Evolutionary conservation across 2,888 invertebrate genomes (phyloP), one percentile per base, ranked within the genome.

Genomic region (Agriotes lineatus): DNA sequence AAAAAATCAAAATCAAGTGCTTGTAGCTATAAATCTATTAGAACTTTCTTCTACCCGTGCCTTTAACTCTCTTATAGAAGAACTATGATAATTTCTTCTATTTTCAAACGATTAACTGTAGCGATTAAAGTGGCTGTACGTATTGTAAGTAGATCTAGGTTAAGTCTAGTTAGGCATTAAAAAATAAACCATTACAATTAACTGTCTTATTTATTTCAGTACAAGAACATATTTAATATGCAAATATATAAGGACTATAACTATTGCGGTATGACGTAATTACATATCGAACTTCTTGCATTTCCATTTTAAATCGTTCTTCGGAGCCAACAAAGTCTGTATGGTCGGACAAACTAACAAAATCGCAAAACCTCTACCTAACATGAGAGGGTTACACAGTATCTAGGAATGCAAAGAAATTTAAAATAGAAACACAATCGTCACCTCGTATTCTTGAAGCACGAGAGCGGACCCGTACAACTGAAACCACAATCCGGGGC

Each of bases 61-160:
- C 83, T 83, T 82, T 81, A 79, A 82, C 81, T 82, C 76, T 81
- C 79, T 82, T 77, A 79, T 79, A 80, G 78, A 79, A 79, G 80
- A 81, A 78, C 76, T 77, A 74, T 78, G 69, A 75, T 67, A 74
- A 79, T 77, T 80, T 77, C 73, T 80, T 80, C 78, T 78, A 78
- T 75, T 78, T 80, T 77, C 77, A 74, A 75, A 75, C 70, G 58
- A 70, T 67, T 67, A 72, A 70, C 59, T 58, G 60, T 70, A 71
- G 58, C 60, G 58, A 60, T 71, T 71, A 70, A 72, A 68, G 58
- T 71, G 69, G 60, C 69, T 80, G 79, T 79, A 79, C 73, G 76
- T 78, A 76, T 75, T 77, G 77, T 79, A 79, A 76, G 72, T 77
- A 77, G 77, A 74, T 72, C 10, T 39, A 70, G 58, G 60, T 59